Base-by-base conservation (phyloP, 2,888 invertebrate species). In the Agonopterix alstromeriana region DNA sequence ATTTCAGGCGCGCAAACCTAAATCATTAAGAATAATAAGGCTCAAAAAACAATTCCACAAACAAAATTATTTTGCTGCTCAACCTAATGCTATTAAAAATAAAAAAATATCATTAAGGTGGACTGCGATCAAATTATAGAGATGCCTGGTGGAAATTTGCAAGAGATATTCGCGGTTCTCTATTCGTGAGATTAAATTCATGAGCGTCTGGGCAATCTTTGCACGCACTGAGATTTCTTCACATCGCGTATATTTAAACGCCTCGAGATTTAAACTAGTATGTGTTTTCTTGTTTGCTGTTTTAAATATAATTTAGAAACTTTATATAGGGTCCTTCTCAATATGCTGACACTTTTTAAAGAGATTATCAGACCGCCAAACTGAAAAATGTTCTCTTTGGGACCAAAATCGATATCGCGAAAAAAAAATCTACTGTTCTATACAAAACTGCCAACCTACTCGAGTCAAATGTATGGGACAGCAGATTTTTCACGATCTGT, bases 121-220 rank as follows among this genome's bases (percentile, higher is more conserved):
- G 40, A 47, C 53, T 56, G 63, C 60, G 63, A 71, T 75, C 73
- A 74, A 77, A 82, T 80, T 79, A 73, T 75, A 63, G 66, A 67
- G 73, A 76, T 71, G 64, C 68, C 64, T 67, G 58, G 27, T 27
- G 63, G 66, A 71, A 73, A 38, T 48, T 47, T 36, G 36, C 45
- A 11, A 17, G 47, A 46, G 40, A 73, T 76, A 74, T 72, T 78
- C 73, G 81, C 64, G 81, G 81, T 61, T 73, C 73, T 75, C 73
- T 77, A 73, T 77, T 73, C 77, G 64, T 67, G 68, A 84, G 80
- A 85, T 84, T 83, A 85, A 84, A 82, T 83, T 82, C 77, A 74
- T 71, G 73, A 65, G 60, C 62, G 63, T 67, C 63, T 64, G 57
- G 56, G 64, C 65, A 72, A 73, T 76, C 56, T 67, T 53, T 53